These are phyloP conservation scores for Tarsius wallacei DNA, from an alignment of 2,797 vertebrate genomes.

Conservation along the genomic window DNA sequence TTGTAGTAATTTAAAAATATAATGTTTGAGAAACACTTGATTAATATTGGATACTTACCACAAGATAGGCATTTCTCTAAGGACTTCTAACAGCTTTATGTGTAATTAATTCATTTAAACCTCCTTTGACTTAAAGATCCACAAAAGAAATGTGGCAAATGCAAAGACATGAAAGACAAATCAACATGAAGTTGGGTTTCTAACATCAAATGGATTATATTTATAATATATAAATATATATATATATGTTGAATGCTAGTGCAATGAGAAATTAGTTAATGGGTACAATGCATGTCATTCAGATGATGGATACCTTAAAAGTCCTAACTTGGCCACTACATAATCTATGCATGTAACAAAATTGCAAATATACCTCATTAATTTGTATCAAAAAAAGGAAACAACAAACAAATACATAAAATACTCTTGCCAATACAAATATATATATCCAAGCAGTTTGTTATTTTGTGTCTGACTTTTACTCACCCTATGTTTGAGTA, in stretches of 20 bases:
- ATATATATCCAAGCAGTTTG: neutral
- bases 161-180: conserved; percentile 8
- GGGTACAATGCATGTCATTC: neutral
- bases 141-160: conserved; percentile 6
- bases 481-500: neutral
- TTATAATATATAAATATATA: neutral
- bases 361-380: neutral
- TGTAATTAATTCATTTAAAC: conserved; percentile 38
- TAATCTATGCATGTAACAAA: neutral
- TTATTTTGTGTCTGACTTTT: conserved; percentile 18
- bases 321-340: neutral
- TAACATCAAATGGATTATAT: conserved; percentile 51
- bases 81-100: neutral
- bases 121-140: neutral
- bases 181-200: neutral
- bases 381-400: neutral
- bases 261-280: neutral
- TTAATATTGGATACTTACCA: neutral
- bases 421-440: neutral
- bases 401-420: neutral
- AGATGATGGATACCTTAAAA: neutral
- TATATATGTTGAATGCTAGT: neutral
- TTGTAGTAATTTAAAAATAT: neutral
- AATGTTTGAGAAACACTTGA: neutral
- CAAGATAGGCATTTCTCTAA: neutral